phyloP scores from a whole-genome alignment of 1,140 invertebrate genomes.

The Cyphomyrmex costatus region DNA sequence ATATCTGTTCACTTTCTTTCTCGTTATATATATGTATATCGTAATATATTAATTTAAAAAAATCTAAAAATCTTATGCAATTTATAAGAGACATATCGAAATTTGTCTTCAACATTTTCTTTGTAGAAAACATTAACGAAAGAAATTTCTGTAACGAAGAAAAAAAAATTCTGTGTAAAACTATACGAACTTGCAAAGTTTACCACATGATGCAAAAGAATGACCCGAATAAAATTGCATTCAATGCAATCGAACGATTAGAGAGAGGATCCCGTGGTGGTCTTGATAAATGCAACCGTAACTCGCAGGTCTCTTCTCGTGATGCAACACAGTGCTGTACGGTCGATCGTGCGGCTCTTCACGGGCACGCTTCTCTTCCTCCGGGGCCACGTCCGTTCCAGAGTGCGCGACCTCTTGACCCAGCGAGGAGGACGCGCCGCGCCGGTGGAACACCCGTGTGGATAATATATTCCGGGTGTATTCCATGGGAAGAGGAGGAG shows the following conservation, averaged over 20 bases:
- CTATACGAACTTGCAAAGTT: not conserved
- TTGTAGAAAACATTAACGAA: too few relatives aligned
- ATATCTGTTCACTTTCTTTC: not conserved
- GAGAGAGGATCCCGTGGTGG: constrained; percentile 48
- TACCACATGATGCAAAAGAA: not conserved
- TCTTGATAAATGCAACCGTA: constrained; percentile 32
- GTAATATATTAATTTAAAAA: not conserved
- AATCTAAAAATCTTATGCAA: not conserved
- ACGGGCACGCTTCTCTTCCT: constrained; percentile 74
- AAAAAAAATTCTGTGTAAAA: not conserved
- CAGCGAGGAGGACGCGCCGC: constrained; percentile 69
- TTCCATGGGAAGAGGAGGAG: constrained; percentile 44
- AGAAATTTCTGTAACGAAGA: too few relatives aligned
- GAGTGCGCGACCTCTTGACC: constrained; percentile 75
- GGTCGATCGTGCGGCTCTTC: constrained; percentile 65
- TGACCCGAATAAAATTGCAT: not conserved
- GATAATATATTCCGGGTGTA: constrained; percentile 83
- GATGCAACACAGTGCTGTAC: constrained; percentile 43
- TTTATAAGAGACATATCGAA: not conserved
- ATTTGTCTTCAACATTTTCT: not conserved
- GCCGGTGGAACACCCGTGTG: constrained; percentile 77
- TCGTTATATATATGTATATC: not conserved
- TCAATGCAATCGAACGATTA: not conserved
- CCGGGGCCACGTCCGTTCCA: constrained; percentile 69
- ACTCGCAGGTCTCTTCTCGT: constrained; percentile 36